Base-by-base conservation (phyloP, 2,797 vertebrate genomes). In the Lagocephalus sceleratus region DNA sequence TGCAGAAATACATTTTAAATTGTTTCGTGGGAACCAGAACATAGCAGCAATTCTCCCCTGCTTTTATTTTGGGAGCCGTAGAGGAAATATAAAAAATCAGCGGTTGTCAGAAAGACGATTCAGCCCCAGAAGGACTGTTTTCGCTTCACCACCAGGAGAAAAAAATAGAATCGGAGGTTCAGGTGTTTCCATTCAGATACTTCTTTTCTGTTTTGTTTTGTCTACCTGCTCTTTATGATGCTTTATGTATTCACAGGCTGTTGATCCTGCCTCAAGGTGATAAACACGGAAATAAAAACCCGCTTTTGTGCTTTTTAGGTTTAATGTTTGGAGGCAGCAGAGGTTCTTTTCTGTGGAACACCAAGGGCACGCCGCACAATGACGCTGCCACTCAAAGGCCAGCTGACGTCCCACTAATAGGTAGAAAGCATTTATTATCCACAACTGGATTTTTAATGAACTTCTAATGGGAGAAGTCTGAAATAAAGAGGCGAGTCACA, bases 281-380 rank as follows among this genome's bases (percentile, higher is more conserved):
- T 81, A 76, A 80, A 81, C 81, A 82, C 61, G 48, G 67, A 72
- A 77, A 80, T 74, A 75, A 80, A 81, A 76, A 68, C 39, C 58
- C n/a, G 46, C 55, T 55, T 83, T 76, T 83, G 76, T 78, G 38
- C 66, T 65, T 67, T 79, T 83, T 71, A 12, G 61, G 72, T 74
- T 77, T 76, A 60, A 75, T 57, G 47, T 69, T 72, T 42, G 51
- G 63, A 57, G 26, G 57, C 49, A 20, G 20, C 22, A 6, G 65
- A 39, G 50, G 14, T 63, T 62, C 55, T 15, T 46, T n/a, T 43
- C 15, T 43, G 63, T 66, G 62, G 62, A 54, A 60, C 58, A 12
- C 63, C 76, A 77, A 86, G 80, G 80, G 41, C 79, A 77, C 52
- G 5, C 52, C 55, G 2, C 73, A 79, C 59, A 70, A 69, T 66